phyloP scores from a whole-genome alignment of 35 echinoderm and acorn worm species.

The Apostichopus parvimensis region DNA sequence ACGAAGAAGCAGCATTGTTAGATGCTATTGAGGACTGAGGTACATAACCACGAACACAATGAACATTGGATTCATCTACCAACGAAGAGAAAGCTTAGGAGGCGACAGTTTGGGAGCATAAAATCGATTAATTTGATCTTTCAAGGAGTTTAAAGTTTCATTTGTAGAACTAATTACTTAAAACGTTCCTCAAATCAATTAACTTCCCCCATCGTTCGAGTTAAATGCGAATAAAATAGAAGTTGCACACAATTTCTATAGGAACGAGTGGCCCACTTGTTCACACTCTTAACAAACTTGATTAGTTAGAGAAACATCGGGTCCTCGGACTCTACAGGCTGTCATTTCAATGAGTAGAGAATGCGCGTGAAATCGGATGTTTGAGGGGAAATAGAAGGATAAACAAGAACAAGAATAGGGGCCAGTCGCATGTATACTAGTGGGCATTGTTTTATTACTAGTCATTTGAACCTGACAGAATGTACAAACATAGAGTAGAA shows the following conservation, averaged over 20 bases:
- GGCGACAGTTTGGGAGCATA: not conserved
- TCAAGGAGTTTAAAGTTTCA: conserved; percentile 33
- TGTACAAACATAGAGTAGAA: too few relatives aligned
- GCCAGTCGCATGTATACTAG: too few relatives aligned
- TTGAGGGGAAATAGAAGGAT: too few relatives aligned
- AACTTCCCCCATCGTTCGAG: not conserved
- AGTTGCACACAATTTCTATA: not conserved
- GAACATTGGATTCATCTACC: not conserved
- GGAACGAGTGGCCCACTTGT: not conserved
- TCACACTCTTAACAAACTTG: not conserved
- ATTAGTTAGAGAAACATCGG: not conserved
- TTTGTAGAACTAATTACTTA: conserved; percentile 19
- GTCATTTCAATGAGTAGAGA: too few relatives aligned
- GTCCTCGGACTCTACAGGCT: not conserved
- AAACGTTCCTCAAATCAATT: conserved; percentile 12
- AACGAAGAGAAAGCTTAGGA: not conserved
- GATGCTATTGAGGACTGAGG: not conserved
- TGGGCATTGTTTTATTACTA: too few relatives aligned
- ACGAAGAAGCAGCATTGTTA: not conserved
- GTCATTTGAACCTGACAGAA: too few relatives aligned
- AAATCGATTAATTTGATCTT: conserved; percentile 8
- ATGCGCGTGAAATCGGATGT: too few relatives aligned
- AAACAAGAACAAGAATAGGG: too few relatives aligned
- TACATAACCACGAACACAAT: not conserved
- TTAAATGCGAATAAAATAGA: too few relatives aligned